Percentiles rank a stretch among this genome's conserved stretches.
Evolutionary conservation across 2,797 vertebrate species (phyloP).

Genomic region (Siniperca undulata): DNA sequence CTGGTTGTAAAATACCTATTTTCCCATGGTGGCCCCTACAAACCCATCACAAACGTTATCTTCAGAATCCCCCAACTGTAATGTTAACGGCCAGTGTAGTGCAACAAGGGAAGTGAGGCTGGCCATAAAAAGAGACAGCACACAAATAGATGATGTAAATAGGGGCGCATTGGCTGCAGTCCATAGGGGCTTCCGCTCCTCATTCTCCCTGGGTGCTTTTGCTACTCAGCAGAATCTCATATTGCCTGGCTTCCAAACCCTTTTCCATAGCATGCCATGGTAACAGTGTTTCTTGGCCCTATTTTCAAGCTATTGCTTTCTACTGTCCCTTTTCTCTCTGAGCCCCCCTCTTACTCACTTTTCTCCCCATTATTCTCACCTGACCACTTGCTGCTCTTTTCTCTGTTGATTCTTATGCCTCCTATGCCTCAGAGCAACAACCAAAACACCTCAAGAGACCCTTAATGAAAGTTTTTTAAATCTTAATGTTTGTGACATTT

Average conservation of each 20-base stretch:
- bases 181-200: constrained; percentile 88
- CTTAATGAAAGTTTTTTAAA: constrained; percentile 66
- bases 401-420: constrained; percentile 87
- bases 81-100: constrained; percentile 88
- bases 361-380: constrained; percentile 85
- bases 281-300: constrained; percentile 90
- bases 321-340: constrained; percentile 84
- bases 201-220: constrained; percentile 91
- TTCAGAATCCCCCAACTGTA: constrained; percentile 84
- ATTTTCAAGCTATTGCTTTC: constrained; percentile 90
- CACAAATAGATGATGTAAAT: constrained; percentile 90
- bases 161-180: constrained; percentile 89
- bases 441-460: constrained; percentile 79
- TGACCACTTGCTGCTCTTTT: constrained; percentile 90
- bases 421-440: constrained; percentile 81
- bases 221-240: constrained; percentile 90
- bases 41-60: constrained; percentile 86
- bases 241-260: constrained; percentile 95
- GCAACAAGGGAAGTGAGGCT: constrained; percentile 83
- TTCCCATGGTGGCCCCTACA: constrained; percentile 88
- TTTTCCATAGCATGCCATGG: constrained; percentile 97
- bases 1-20: constrained; percentile 96
- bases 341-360: constrained; percentile 84
- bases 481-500: constrained; percentile 81
- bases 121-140: constrained; percentile 76